Evolutionary conservation across 30 jellyfish, hydroid and myxozoan genomes (phyloP), one percentile per base, ranked within the genome.

Genomic region (Chironex yamaguchii): DNA sequence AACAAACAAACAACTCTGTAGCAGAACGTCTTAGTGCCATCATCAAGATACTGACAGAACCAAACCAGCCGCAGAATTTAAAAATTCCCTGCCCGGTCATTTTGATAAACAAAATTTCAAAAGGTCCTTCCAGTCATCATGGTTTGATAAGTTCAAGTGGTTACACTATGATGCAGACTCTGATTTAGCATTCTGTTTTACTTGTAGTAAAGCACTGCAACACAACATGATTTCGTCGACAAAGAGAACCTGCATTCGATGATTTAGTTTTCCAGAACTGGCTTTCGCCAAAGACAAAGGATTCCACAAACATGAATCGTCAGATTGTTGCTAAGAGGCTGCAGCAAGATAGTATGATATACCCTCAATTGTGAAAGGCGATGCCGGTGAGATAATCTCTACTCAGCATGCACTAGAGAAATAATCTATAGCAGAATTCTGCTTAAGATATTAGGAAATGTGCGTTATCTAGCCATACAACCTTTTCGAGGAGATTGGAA

Each of bases 111-210:
- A 74, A 20, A 34, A 74, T 74, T 21, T 49, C 25, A 74, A 74
- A 74, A 74, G 87, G 52, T 74, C 53, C 76, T 81, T 81, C 75
- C 78, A 81, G 36, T 26, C 91, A 81, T 29, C 64, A 25, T 81
- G 91, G 91, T 81, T 65, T 42, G 78, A 65, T 51, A 79, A 79
- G 27, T 79, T 62, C 90, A 0, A 63, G 9, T 78, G 90, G 90
- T 53, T 78, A 27, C 90, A 78, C 52, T 78, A 78, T 34, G 90
- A 78, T 24, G 53, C 29, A 58, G 52, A 51, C 17, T 13, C 34
- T 12, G 86, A 78, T 58, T 51, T 86, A 25, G 91, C 32, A 17
- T 81, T 81, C 79, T 81, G 91, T 52, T 81, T 81, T 67, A 81
- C 91, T 27, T 81, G 91, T 64, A 63, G 29, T 1, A 81, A 66